These are phyloP conservation scores for Anarhynchus alexandrinus DNA, from an alignment of 2,113 vertebrate genomes.

Conservation along the genomic window DNA sequence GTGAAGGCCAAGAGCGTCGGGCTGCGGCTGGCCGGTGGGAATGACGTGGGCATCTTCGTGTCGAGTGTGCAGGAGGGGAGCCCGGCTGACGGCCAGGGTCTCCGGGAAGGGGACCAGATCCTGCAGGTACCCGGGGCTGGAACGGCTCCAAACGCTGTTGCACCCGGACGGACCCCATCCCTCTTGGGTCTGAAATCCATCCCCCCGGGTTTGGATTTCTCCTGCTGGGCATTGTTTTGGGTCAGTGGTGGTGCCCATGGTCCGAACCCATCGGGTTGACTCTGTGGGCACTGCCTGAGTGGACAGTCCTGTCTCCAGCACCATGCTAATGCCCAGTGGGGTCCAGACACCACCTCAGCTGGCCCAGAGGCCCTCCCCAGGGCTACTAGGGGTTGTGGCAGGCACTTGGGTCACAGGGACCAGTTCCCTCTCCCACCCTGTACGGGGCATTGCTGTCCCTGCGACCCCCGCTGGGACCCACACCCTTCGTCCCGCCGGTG, in stretches of 20 bases:
- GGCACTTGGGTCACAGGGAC: neutral
- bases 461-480: neutral
- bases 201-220: neutral
- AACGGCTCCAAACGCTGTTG: neutral
- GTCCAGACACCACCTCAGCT: neutral
- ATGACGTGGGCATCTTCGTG: constrained; percentile 94
- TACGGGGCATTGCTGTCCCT: neutral
- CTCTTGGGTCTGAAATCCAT: neutral
- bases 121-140: constrained; percentile 76
- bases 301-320: neutral
- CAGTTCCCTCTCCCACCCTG: neutral
- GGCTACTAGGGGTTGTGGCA: neutral
- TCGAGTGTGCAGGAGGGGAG: constrained; percentile 89
- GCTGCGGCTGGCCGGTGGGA: constrained; percentile 88
- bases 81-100: constrained; percentile 79
- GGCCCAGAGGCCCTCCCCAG: neutral
- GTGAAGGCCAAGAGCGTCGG: constrained; percentile 85
- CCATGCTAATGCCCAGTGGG: neutral
- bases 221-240: neutral
- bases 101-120: constrained; percentile 92
- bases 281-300: neutral
- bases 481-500: fast-evolving
- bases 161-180: neutral
- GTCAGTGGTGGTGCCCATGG: neutral
- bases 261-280: fast-evolving